These are phyloP conservation scores for Tamandua tetradactyla DNA, from an alignment of 2,797 vertebrate species.

Conservation along the genomic window DNA sequence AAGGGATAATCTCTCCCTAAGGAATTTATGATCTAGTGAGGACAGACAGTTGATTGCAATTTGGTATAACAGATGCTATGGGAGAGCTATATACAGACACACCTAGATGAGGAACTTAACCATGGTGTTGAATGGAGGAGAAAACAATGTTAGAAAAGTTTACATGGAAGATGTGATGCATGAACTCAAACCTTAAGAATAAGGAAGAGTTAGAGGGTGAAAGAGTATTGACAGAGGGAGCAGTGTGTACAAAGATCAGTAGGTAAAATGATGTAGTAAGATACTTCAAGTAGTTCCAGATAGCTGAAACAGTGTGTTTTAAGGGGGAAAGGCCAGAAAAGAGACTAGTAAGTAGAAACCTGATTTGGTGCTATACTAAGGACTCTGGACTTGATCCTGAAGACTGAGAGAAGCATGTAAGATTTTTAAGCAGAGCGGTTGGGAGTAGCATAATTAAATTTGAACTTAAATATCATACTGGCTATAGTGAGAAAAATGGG, in stretches of 20 bases:
- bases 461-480: neutral
- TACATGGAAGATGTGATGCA: neutral
- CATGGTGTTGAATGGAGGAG: neutral
- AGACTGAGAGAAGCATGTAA: neutral
- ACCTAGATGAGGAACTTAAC: neutral
- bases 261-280: neutral
- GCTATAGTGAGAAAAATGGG: neutral
- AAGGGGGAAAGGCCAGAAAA: neutral
- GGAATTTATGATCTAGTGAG: neutral
- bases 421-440: conserved; percentile 3
- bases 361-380: neutral
- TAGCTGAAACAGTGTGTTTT: neutral
- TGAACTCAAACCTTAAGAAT: neutral
- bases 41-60: neutral
- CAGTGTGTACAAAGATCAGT: neutral
- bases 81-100: neutral
- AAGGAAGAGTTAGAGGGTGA: neutral
- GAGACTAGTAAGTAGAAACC: neutral
- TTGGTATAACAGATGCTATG: neutral
- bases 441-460: neutral
- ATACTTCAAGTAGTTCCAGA: conserved; percentile 29
- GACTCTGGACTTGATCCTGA: neutral
- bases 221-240: neutral
- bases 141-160: neutral
- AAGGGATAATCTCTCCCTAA: neutral